These are phyloP conservation scores for Podarcis siculus DNA, from an alignment of 2,797 vertebrate genomes.

Conservation along the genomic window DNA sequence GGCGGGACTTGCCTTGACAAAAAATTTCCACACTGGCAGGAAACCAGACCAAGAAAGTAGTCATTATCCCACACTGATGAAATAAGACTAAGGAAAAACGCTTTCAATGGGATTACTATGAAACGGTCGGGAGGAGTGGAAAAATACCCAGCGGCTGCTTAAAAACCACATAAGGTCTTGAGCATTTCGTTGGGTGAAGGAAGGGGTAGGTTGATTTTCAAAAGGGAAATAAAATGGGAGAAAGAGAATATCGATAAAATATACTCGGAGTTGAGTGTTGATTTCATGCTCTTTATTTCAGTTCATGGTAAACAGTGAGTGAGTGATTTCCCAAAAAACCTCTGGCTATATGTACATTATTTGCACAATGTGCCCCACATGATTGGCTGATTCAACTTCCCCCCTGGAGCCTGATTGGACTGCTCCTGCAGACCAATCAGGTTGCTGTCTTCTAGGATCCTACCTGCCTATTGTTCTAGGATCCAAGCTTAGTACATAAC, in stretches of 20 bases:
- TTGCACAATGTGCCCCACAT: too few relatives aligned
- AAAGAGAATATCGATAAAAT: not conserved
- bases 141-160: constrained; percentile 69
- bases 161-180: constrained; percentile 51
- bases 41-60: constrained; percentile 54
- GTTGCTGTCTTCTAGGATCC: too few relatives aligned
- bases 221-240: constrained; percentile 40
- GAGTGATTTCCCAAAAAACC: not conserved
- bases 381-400: too few relatives aligned
- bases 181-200: constrained; percentile 33
- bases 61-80: constrained; percentile 49
- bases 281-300: too few relatives aligned
- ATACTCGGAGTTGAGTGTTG: too few relatives aligned
- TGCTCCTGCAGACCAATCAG: too few relatives aligned
- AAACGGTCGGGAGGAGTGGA: constrained; percentile 57
- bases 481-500: too few relatives aligned
- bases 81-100: constrained; percentile 69
- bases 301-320: not conserved
- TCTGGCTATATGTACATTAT: too few relatives aligned
- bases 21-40: constrained; percentile 54
- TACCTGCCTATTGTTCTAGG: too few relatives aligned
- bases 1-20: constrained; percentile 55
- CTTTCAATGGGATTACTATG: constrained; percentile 58
- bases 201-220: constrained; percentile 28
- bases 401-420: too few relatives aligned